Base-by-base conservation (phyloP, 1,140 invertebrate species). In the Amphibalanus amphitrite region DNA sequence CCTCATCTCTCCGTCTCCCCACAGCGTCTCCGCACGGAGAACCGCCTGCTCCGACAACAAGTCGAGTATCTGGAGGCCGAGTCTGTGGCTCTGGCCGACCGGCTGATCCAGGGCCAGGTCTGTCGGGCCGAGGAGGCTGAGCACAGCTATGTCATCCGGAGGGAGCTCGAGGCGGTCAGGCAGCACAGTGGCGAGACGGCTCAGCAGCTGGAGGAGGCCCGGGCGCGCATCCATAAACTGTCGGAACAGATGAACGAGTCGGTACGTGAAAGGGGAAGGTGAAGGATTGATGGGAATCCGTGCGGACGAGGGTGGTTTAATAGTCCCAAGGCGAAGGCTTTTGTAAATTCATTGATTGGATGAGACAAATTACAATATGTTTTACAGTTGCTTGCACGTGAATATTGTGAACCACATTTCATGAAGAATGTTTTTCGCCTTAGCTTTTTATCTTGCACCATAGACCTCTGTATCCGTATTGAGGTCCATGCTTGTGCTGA, bases 41-140 rank as follows among this genome's bases (percentile, higher is more conserved):
- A 99, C 79, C 88, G 93, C 75, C 84, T 98, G 67, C 82, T 99
- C 0, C 87, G 93, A 73, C 93, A 98, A 79, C 84, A 93, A 75
- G 94, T 96, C 69, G 95, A 98, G 78, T 87, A 96, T 73, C 81
- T 99, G 29, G 97, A 99, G 80, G 89, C 90, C 29, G 92, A 94
- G 77, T 92, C 90, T 26, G 89, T 89, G 29, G 88, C 90, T 73
- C 79, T 94, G 28, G 97, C 96, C 0, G 95, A 98, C 81, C 85
- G 93, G 73, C 83, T 99, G 74, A 94, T 99, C 3, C 87, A 93
- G 69, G 95, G 95, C 69, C 97, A 99, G 82, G 94, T 99, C 13
- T 93, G 91, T 47, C 84, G 94, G 28, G 97, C 96, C 0, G 93
- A 98, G 75, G 84, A 86, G 76, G 85, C 84, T 0, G 84, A 85